Base-by-base conservation (phyloP, 2,113 vertebrate genomes). In the Dermatemys mawii region DNA sequence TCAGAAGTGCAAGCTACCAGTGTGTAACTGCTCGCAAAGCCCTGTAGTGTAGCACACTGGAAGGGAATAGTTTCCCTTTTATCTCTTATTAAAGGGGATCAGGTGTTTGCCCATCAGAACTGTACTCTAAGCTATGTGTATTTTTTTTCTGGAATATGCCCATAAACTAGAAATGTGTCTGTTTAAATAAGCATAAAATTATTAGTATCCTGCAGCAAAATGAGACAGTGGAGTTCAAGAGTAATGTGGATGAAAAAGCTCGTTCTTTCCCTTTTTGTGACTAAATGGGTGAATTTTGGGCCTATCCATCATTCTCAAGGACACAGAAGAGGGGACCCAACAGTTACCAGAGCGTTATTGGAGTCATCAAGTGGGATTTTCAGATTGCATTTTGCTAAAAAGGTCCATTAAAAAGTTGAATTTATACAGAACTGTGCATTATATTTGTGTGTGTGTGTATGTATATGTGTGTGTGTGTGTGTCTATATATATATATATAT, bases 161-260 rank as follows among this genome's bases (percentile, higher is more conserved):
- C 97, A 95, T 96, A 96, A 98, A 98, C 97, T 95, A 96, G 95
- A 98, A 95, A 97, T 95, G 90, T 98, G 98, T 98, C 98, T 97
- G 98, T 97, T 98, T 98, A 98, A 98, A 98, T 98, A 98, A 98
- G 97, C 98, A 97, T 98, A 98, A 98, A 97, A 97, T 97, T 97
- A 95, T 93, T 84, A 94, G 73, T 97, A 94, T 97, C 98, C 98
- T 97, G 95, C 92, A 98, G 98, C 97, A 95, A 98, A 97, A 98
- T 86, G 93, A 98, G 96, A 98, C 97, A 95, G 97, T 93, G 89
- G 85, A 55, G 5, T 97, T 98, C 97, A 97, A 86, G 90, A 97
- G 53, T 41, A 88, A 76, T 2, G 32, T 60, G 32, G 70, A 94
- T 93, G 84, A 85, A 97, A 97, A 87, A 84, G 46, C 80, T 57